Base-by-base conservation (phyloP, 2,797 vertebrate genomes). In the Pteropus rufus region DNA sequence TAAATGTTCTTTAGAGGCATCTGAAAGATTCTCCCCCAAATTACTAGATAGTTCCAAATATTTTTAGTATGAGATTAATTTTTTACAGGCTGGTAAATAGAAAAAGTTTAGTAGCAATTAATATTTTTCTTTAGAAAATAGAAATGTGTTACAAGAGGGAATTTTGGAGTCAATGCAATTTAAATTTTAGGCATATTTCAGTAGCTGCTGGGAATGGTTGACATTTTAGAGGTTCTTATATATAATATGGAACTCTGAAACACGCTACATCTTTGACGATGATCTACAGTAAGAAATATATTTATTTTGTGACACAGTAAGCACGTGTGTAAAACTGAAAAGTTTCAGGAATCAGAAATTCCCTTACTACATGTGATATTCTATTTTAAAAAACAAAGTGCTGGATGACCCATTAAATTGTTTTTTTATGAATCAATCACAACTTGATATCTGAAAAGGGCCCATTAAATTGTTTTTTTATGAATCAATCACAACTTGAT, bases 51-150 rank as follows among this genome's bases (percentile, higher is more conserved):
- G 44, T 84, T 86, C 60, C 19, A 89, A 41, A 52, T 60, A 52
- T 65, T 82, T 82, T 82, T 75, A 54, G 7, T 75, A 29, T 24
- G 21, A 87, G 3, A 14, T 93, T 84, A 82, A 58, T 41, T 54
- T 96, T 95, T 93, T 73, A 83, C 5, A 52, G 2, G 26, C 31
- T 88, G 23, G 49, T 82, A 89, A 91, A 11, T 81, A 65, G 58
- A 39, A 83, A 79, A 70, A 67, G 10, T 56, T 70, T 83, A 80
- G 39, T 67, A 79, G 49, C 36, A 39, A 36, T 44, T 83, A 29
- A 14, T 77, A 41, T 83, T 88, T 97, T 95, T 79, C 39, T 83
- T 93, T 65, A n/a, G 18, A 69, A 93, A 90, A 36, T 70, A 81
- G 36, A 91, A 89, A n/a, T 80, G 2, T 69, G 29, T 56, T 34